Conservation (phyloP, 2,113 vertebrate species). For the Antigone vipio region DNA sequence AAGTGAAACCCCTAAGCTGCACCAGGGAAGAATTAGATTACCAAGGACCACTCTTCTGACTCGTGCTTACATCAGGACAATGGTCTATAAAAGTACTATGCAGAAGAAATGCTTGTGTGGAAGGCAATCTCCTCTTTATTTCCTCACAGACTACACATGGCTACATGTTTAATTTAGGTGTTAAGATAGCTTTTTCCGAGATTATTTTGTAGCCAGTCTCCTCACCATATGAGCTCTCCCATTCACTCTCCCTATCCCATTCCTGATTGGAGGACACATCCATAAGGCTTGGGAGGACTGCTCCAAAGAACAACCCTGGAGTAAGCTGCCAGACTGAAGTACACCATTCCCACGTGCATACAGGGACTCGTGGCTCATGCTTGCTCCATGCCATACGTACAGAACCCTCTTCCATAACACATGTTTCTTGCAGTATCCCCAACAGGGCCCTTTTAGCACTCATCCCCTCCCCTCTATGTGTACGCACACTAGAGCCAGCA, state of each 20-base stretch:
- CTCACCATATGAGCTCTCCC: background rate
- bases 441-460: background rate
- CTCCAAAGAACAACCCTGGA: background rate
- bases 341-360: background rate
- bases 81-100: background rate
- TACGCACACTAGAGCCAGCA: background rate
- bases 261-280: background rate
- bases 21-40: background rate
- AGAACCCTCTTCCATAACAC: background rate
- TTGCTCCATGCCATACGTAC: background rate
- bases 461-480: accelerated
- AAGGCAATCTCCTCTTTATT: background rate
- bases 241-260: background rate
- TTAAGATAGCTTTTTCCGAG: background rate
- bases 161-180: background rate
- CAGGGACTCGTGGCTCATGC: background rate
- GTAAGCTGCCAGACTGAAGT: background rate
- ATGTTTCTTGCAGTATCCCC: background rate
- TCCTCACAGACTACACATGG: background rate
- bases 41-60: background rate
- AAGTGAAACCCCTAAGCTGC: background rate
- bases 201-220: background rate
- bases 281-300: background rate
- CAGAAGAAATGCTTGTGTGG: background rate
- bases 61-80: background rate